These are phyloP conservation scores for Aspiorhynchus laticeps DNA, from an alignment of 2,113 vertebrate species.

Conservation along the genomic window DNA sequence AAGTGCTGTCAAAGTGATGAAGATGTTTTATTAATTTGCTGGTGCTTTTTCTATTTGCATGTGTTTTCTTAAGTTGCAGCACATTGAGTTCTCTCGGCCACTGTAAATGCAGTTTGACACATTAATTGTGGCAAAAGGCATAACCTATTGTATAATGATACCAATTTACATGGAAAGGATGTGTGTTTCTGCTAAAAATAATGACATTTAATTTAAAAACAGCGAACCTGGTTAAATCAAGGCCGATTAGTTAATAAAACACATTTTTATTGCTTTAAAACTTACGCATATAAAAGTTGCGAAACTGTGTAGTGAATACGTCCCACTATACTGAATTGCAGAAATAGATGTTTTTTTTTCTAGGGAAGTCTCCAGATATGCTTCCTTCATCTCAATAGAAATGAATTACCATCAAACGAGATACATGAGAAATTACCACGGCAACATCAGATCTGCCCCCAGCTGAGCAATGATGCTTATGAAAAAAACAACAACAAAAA, in stretches of 20 bases:
- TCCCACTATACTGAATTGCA: not conserved
- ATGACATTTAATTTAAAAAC: no score
- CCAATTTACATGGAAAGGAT: no score
- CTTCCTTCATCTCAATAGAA: constrained; percentile 10
- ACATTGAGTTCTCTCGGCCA: no score
- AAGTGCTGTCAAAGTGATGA: no score
- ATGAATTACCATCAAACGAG: not conserved
- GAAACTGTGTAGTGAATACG: not conserved
- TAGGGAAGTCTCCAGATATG: not conserved
- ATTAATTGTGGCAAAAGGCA: no score
- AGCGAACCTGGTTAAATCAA: not conserved
- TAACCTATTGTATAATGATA: no score
- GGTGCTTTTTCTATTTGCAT: no score
- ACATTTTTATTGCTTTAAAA: not conserved
- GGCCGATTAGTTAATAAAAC: not conserved
- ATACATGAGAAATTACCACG: not conserved
- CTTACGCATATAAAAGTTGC: not conserved
- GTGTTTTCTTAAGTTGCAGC: no score
- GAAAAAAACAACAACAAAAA: not conserved
- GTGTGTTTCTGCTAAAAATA: no score
- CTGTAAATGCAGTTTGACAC: no score
- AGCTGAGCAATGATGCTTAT: constrained; percentile 7
- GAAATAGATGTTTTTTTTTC: not conserved
- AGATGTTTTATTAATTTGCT: no score
- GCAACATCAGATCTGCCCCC: not conserved